A percentile compares a stretch with the other conserved stretches of the same genome.
phyloP scores from a whole-genome alignment of 2,113 vertebrate genomes.

The Nothocercus nigrocapillus region DNA sequence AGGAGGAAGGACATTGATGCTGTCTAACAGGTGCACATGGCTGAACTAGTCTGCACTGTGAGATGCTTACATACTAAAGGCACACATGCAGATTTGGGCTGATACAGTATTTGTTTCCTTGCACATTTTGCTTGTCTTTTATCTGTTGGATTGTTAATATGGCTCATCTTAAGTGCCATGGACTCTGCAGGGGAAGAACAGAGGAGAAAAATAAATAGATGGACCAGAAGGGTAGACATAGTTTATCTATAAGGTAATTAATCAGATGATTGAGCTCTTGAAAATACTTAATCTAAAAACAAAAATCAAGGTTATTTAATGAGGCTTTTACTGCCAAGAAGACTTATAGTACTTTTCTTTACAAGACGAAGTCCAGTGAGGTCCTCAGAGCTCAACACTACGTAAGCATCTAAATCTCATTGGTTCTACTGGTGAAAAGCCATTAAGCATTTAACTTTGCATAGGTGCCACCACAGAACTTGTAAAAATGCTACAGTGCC shows the following conservation, averaged over 20 bases:
- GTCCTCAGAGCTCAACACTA: neutral
- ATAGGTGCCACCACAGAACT: neutral
- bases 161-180: neutral
- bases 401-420: neutral
- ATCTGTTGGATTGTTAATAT: neutral
- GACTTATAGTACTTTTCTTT: neutral
- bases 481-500: constrained; percentile 6
- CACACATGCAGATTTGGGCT: neutral
- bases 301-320: neutral
- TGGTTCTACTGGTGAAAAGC: neutral
- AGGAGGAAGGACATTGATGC: neutral
- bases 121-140: neutral
- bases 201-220: neutral
- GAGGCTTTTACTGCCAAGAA: constrained; percentile 20
- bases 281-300: neutral
- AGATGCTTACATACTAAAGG: neutral
- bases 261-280: neutral
- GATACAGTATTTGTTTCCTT: neutral
- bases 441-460: neutral
- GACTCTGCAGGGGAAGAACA: neutral
- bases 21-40: neutral
- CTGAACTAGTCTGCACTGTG: neutral
- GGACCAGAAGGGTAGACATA: neutral
- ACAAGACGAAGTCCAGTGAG: neutral
- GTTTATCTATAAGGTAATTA: neutral